A percentile compares a stretch with the other conserved stretches of the same genome.
These are phyloP conservation scores for Eurosta solidaginis DNA, from an alignment of 1,140 invertebrate genomes.

Conservation along the genomic window DNA sequence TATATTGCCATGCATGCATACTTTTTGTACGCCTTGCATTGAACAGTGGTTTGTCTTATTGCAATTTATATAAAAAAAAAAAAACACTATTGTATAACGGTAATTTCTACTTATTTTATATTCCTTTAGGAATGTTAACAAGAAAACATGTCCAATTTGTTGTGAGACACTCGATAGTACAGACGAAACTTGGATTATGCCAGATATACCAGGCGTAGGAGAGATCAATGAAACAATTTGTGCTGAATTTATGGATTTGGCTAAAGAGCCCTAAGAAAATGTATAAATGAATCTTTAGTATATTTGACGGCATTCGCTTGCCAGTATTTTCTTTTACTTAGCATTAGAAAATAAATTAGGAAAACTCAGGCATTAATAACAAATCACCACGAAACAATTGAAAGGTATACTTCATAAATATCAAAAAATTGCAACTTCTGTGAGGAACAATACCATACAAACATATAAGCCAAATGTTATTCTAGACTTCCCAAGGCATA, in stretches of 20 bases:
- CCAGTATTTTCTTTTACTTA: not conserved
- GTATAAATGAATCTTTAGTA: not conserved
- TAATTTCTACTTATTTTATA: constrained; percentile 30
- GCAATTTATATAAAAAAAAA: not conserved
- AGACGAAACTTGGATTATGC: constrained; percentile 71
- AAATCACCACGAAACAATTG: not conserved
- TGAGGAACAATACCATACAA: too few relatives aligned
- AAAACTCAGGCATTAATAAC: not conserved
- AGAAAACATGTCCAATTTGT: constrained; percentile 73
- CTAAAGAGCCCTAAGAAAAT: constrained; percentile 31
- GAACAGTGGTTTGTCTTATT: constrained; percentile 66
- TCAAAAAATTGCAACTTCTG: too few relatives aligned
- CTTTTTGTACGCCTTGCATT: constrained; percentile 71
- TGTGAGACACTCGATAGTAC: constrained; percentile 66
- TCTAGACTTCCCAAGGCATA: too few relatives aligned
- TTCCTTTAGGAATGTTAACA: constrained; percentile 66
- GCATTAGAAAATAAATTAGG: not conserved
- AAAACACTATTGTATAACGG: not conserved
- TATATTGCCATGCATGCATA: constrained; percentile 70
- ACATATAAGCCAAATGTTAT: too few relatives aligned
- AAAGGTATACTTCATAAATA: not conserved
- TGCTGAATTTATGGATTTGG: constrained; percentile 39
- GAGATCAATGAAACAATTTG: constrained; percentile 68
- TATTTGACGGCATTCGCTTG: not conserved
- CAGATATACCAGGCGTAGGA: constrained; percentile 66